phyloP scores from a whole-genome alignment of 2,888 invertebrate species.

The Tetramorium bicarinatum region DNA sequence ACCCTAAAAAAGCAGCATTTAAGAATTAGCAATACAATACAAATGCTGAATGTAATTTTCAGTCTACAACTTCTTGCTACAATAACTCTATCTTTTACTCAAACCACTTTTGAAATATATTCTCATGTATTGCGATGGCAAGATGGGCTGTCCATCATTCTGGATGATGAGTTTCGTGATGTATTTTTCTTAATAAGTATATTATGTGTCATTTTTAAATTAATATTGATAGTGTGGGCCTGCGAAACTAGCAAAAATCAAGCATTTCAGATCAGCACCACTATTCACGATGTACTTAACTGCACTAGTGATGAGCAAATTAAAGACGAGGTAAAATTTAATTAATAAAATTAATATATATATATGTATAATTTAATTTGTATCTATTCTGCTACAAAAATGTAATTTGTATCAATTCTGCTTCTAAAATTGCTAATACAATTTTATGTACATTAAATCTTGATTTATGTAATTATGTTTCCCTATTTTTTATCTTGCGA shows the following conservation, averaged over 20 bases:
- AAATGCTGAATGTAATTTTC: not conserved
- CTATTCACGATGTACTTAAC: not conserved
- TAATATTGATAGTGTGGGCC: slow-evolving; percentile 2
- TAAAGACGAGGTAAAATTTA: slow-evolving; percentile 4
- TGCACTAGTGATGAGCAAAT: not conserved
- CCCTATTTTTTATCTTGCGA: not conserved
- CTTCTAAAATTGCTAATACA: not conserved
- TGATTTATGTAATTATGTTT: not conserved
- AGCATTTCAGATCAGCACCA: not conserved
- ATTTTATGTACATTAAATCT: slow-evolving; percentile 2
- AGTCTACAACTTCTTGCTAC: not conserved
- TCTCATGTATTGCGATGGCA: not conserved
- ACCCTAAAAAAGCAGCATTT: not conserved
- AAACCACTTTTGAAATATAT: not conserved
- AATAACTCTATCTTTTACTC: not conserved
- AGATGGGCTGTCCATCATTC: not conserved
- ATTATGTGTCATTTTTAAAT: not conserved
- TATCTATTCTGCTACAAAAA: not conserved
- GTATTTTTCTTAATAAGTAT: not conserved
- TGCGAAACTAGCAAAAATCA: not conserved
- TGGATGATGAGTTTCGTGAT: not conserved
- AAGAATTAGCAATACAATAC: not conserved
- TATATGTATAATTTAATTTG: not conserved
- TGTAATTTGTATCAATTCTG: not conserved
- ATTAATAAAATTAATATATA: not conserved